Evolutionary conservation across 2,888 invertebrate genomes (phyloP), one percentile per base, ranked within the genome.

Genomic region (Altica lythri): DNA sequence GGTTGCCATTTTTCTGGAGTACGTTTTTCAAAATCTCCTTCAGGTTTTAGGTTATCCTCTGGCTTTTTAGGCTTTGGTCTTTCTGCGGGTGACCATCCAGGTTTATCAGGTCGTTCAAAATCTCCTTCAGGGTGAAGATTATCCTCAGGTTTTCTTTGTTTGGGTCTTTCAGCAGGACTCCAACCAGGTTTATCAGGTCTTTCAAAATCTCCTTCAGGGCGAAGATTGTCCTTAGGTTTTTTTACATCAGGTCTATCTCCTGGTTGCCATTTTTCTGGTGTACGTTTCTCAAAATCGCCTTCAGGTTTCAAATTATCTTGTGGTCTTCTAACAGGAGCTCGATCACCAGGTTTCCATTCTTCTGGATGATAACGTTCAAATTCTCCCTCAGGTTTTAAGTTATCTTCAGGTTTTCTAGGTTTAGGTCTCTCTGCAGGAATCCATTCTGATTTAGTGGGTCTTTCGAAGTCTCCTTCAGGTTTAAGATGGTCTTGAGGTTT

Each of bases 381-480:
- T 1, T 84, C 82, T 0, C 86, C 85, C 67, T 85, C 86, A 0
- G 83, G 82, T 47, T 74, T 77, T 0, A 86, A 73, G 68, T 86
- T 86, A 58, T 86, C 86, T 62, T 80, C 71, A 0, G 84, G 88
- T 61, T 79, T 85, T 60, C 76, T 81, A 2, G 74, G 76, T 16
- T 74, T 73, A 5, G 76, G 78, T 44, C 81, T 69, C 51, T 83
- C 82, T 25, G 77, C 81, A n/a, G 78, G 81, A 44, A 68, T 66
- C 77, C 80, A 81, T 60, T 77, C 68, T 1, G 79, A 76, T 2
- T 73, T 73, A 38, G 69, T 61, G 0, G 74, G 76, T 29, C 70
- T 75, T 45, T 80, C 78, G 60, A 83, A 83, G 1, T 82, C 80
- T 1, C 83, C 84, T 70, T 81, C 80, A 0, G 78, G 78, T 35